Evolutionary conservation across 2,888 invertebrate species (phyloP).

Genomic region (Automeris io): DNA sequence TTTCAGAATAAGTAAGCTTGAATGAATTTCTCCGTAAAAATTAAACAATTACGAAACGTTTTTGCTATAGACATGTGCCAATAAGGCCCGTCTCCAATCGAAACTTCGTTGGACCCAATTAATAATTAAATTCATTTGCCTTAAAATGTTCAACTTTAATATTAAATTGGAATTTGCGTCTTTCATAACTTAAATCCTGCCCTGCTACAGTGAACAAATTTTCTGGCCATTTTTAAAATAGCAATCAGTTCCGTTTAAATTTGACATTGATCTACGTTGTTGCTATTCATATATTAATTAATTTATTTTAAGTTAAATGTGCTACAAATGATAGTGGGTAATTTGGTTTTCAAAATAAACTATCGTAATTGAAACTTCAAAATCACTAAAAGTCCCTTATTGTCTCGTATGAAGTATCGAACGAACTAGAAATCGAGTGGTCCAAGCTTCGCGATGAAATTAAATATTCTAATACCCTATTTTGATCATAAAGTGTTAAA

Average conservation of each 20-base stretch:
- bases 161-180: not conserved
- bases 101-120: not conserved
- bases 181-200: not conserved
- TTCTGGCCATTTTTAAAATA: not conserved
- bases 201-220: not conserved
- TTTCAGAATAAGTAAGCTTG: too few relatives aligned
- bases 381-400: too few relatives aligned
- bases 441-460: too few relatives aligned
- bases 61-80: not conserved
- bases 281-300: not conserved
- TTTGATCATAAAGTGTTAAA: too few relatives aligned
- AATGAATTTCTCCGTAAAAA: too few relatives aligned
- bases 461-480: too few relatives aligned
- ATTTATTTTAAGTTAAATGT: not conserved
- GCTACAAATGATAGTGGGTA: not conserved
- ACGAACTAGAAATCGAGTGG: too few relatives aligned
- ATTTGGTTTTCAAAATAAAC: too few relatives aligned
- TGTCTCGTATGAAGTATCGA: too few relatives aligned
- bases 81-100: not conserved
- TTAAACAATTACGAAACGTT: not conserved
- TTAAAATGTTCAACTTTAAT: not conserved
- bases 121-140: not conserved
- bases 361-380: too few relatives aligned
- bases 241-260: too few relatives aligned
- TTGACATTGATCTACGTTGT: too few relatives aligned